These are phyloP conservation scores for Circaetus gallicus DNA, from an alignment of 2,113 vertebrate genomes.

Conservation along the genomic window DNA sequence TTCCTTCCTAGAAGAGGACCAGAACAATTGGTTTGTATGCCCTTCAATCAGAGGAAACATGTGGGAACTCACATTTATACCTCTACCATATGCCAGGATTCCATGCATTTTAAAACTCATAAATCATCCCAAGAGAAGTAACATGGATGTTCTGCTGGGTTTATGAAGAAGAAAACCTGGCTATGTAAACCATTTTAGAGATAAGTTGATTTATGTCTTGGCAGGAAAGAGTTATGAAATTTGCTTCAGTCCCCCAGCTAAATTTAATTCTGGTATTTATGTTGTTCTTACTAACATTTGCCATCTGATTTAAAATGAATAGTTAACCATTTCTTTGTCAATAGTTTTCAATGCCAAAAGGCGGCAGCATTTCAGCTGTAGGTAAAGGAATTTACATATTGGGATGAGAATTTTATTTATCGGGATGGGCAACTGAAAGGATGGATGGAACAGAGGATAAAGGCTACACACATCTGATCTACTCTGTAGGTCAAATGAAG, in stretches of 20 bases:
- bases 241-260: neutral
- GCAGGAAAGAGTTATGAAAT: slow-evolving; percentile 27
- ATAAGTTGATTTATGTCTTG: slow-evolving; percentile 16
- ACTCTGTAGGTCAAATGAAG: neutral
- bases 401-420: neutral
- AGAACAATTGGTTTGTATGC: neutral
- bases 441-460: neutral
- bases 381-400: neutral
- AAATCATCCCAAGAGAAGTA: slow-evolving; percentile 12
- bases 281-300: slow-evolving; percentile 15
- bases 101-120: slow-evolving; percentile 17
- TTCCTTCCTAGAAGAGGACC: neutral
- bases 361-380: slow-evolving; percentile 20
- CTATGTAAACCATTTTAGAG: slow-evolving; percentile 22
- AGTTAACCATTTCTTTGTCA: slow-evolving; percentile 3
- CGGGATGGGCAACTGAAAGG: neutral
- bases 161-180: slow-evolving; percentile 32
- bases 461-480: neutral
- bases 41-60: neutral
- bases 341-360: neutral
- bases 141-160: neutral
- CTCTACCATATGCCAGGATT: neutral
- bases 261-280: slow-evolving; percentile 32
- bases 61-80: neutral
- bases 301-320: slow-evolving; percentile 22